phyloP scores from a whole-genome alignment of 2,113 vertebrate species.

The Peromyscus californicus region DNA sequence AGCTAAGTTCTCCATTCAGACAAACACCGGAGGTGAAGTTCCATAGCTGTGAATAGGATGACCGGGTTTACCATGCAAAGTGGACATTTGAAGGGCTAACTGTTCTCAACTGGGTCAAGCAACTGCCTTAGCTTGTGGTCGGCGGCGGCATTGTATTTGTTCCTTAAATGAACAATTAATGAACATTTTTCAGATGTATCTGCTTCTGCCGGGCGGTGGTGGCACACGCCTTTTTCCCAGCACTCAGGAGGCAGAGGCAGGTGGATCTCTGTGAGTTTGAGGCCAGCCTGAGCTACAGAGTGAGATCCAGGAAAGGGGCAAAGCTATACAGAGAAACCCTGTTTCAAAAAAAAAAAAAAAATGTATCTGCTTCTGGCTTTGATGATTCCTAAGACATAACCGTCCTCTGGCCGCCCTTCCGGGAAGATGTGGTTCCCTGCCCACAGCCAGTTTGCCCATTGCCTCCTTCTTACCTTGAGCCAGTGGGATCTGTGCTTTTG shows the following conservation, averaged over 20 bases:
- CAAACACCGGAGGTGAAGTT: neutral
- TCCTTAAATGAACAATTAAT: neutral
- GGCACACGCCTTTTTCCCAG: too few species aligned
- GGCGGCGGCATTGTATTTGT: neutral
- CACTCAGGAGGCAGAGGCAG: too few species aligned
- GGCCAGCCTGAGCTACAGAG: too few species aligned
- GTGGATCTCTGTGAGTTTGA: too few species aligned
- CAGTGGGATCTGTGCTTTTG: slow-evolving; percentile 73
- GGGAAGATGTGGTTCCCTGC: neutral
- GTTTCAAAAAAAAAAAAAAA: too few species aligned
- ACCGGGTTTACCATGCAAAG: neutral
- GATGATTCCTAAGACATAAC: neutral
- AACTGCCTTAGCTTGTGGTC: neutral
- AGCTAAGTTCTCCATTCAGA: neutral
- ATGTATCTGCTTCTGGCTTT: neutral
- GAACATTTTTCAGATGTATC: neutral
- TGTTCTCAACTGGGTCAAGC: neutral
- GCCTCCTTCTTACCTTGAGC: slow-evolving; percentile 66
- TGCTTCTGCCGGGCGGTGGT: neutral
- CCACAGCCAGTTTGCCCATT: neutral
- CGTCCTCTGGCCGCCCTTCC: neutral
- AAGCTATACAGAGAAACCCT: too few species aligned
- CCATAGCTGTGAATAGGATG: rapidly evolving
- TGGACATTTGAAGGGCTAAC: neutral
- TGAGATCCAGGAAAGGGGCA: too few species aligned